These are phyloP conservation scores for Mohoua ochrocephala DNA, from an alignment of 2,113 vertebrate species.

Conservation along the genomic window DNA sequence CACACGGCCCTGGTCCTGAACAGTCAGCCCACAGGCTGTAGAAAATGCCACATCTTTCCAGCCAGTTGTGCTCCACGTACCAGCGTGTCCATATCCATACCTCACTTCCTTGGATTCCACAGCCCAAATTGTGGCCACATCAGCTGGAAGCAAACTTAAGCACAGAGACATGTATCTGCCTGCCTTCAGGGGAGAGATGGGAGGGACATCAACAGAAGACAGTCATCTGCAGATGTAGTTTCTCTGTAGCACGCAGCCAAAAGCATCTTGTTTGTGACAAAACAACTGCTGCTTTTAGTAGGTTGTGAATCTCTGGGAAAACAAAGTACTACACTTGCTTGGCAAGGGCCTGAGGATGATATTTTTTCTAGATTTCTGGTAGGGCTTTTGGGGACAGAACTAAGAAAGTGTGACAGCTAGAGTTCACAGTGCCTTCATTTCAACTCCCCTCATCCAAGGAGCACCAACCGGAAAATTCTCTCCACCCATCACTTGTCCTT, in stretches of 20 bases:
- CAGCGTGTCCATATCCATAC: not conserved
- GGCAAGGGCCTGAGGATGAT: not conserved
- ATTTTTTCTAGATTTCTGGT: not conserved
- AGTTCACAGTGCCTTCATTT: not conserved
- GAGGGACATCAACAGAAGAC: not conserved
- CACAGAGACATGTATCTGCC: not conserved
- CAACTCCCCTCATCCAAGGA: not conserved
- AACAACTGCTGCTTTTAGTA: not conserved
- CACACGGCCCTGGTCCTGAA: fast-evolving
- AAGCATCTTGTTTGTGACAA: not conserved
- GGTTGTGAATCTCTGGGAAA: not conserved
- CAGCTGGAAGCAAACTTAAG: not conserved
- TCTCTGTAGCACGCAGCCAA: not conserved
- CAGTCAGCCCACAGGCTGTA: not conserved
- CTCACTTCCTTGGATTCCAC: not conserved
- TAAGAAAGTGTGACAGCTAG: not conserved
- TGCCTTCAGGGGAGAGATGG: not conserved
- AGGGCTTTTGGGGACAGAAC: not conserved
- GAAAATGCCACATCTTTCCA: not conserved
- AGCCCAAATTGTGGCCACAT: fast-evolving
- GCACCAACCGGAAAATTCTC: not conserved
- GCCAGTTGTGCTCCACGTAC: not conserved
- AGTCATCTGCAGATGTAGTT: not conserved
- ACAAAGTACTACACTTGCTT: not conserved
- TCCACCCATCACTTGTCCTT: not conserved